Evolutionary conservation across 2,797 vertebrate species (phyloP), one percentile per base, ranked within the genome.

Genomic region (Pteronotus mesoamericanus): DNA sequence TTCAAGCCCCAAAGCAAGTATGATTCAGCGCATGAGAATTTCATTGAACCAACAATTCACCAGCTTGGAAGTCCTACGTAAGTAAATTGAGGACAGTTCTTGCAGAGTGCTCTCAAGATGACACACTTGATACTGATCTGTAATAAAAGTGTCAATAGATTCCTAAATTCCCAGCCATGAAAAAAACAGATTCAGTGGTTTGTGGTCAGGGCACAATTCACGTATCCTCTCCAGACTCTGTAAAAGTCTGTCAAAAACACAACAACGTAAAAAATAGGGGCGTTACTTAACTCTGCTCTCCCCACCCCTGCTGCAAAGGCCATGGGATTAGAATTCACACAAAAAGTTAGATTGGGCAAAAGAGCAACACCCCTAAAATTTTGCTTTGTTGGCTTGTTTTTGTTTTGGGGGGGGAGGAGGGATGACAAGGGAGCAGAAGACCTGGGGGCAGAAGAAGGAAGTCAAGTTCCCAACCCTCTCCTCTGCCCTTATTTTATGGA

Each of bases 341-440:
- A 69, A 19, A 84, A 79, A 29, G 7, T 85, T 46, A 64, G 3
- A 32, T 9, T 9, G 68, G 51, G 12, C 59, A 26, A n/a, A 91
- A 93, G 26, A 53, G 21, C 46, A 85, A 24, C 39, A 39, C 15
- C 39, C 51, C n/a, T 53, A 64, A 48, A 34, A 3, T 16, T n/a
- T 29, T 42, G 6, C 42, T 64, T 51, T 44, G 18, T 80, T 74
- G 53, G 37, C 32, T 51, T 59, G 32, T 8, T n/a, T 21, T 39
- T 1, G 9, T 1, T 9, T 6, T 4, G 2, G 2, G 1, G 1
- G 2, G 7, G 22, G 7, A 9, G 0, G 15, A 12, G 3, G 9
- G 42, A 18, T 0, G 4, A n/a, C 5, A 15, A 44, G 32, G 48
- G 46, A 46, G 15, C 3, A 34, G n/a, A 39, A 15, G 57, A 75